Evolutionary conservation across 2,797 vertebrate species (phyloP), one percentile per base, ranked within the genome.

Genomic region (Danio albolineatus): DNA sequence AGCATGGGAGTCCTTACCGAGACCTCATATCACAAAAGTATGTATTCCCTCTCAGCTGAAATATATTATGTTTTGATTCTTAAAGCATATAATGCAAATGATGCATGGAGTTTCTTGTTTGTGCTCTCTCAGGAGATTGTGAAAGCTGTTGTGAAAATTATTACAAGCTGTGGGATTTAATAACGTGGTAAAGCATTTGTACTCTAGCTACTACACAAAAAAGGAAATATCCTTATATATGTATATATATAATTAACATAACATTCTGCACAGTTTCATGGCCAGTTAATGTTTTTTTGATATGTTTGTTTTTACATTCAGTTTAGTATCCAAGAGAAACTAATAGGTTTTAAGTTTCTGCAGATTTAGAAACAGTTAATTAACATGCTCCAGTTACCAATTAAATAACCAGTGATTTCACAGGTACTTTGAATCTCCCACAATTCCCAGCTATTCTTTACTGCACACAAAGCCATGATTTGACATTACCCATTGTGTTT

Each of bases 11-110:
- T 83, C 95, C 95, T 14, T 96, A 96, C 87, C 89, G 95, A 77
- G 95, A 96, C 76, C 92, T 96, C 79, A 96, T 96, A 89, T 96
- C 95, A 10, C 95, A 96, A 88, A 95, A 95, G 95, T 96, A 93
- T 88, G 84, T 82, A 59, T 56, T 61, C 10, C 5, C 41, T 48
- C 4, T 9, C 21, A 41, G 4, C 3, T 9, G 49, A 16, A 12
- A 41, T 66, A 13, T 61, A 9, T 10, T 13, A 51, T 44, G 28
- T 38, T 53, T 62, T n/a, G 14, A 7, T n/a, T 28, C 4, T 0
- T 10, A 49, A 48, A 72, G 17, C 41, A 21, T 41, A n/a, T 14
- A 7, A 16, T 39, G 43, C n/a, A n/a, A n/a, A 21, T 54, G 2
- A 14, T 19, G 10, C 9, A 41, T 16, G 2, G 9, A 62, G 7